phyloP scores from a whole-genome alignment of 2,113 vertebrate genomes.

The Neolamprologus devosi region DNA sequence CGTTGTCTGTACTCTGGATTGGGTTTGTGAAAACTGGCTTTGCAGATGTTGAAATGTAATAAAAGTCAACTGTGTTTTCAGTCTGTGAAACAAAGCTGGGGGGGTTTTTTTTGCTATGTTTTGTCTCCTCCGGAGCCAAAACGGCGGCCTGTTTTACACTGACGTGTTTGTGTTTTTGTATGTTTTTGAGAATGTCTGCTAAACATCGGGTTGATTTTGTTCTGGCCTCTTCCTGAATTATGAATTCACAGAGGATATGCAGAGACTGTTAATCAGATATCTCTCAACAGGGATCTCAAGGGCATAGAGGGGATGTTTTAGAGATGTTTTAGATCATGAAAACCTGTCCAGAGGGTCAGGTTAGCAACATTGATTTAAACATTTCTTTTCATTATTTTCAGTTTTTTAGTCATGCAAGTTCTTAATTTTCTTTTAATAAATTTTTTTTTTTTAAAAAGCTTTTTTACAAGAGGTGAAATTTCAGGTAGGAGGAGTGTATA shows the following conservation, averaged over 20 bases:
- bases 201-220: background rate
- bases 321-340: background rate
- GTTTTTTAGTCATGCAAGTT: background rate
- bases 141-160: background rate
- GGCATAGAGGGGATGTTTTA: background rate
- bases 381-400: background rate
- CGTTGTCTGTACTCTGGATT: background rate
- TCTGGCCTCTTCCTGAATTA: background rate
- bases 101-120: fast-evolving
- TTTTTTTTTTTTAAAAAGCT: background rate
- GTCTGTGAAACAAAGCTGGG: background rate
- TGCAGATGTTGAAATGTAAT: background rate
- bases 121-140: background rate
- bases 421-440: background rate
- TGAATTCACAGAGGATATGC: background rate
- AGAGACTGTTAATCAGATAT: background rate
- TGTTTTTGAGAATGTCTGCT: background rate
- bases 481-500: background rate
- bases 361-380: background rate
- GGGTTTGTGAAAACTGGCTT: background rate
- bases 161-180: background rate
- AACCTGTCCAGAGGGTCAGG: background rate
- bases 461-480: background rate
- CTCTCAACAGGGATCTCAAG: background rate
- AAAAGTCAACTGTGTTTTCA: background rate